Conservation (phyloP, 2,113 vertebrate genomes). For the Asarcornis scutulata region DNA sequence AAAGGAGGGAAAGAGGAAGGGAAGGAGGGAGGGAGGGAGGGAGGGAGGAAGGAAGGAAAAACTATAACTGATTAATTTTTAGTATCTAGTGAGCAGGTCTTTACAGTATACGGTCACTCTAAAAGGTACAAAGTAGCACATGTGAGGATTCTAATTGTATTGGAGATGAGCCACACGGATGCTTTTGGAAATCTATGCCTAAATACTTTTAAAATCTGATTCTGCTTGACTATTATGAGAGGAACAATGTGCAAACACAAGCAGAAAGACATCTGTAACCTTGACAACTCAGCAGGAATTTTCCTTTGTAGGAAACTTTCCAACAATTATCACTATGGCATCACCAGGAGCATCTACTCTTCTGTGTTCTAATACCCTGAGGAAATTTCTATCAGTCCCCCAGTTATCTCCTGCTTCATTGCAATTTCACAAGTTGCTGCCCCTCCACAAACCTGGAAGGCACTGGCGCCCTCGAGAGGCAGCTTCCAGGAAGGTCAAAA, state of each 20-base stretch:
- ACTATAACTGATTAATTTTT: neutral
- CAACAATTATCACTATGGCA: neutral
- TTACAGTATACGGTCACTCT: neutral
- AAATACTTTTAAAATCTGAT: neutral
- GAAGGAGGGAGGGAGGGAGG: neutral
- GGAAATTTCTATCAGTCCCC: neutral
- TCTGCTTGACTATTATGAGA: neutral
- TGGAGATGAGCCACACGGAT: accelerated
- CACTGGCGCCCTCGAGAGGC: neutral
- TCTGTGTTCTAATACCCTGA: neutral
- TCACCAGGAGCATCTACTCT: neutral
- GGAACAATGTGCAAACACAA: neutral
- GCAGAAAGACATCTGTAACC: neutral
- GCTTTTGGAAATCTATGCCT: neutral
- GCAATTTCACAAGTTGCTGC: neutral
- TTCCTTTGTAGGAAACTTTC: neutral
- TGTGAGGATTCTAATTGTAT: neutral
- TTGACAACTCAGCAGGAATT: neutral
- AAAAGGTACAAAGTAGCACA: neutral
- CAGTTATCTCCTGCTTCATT: neutral
- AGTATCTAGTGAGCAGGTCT: neutral
- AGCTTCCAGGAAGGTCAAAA: neutral
- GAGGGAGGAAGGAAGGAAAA: no score
- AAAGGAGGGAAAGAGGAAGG: no score
- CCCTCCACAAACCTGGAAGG: neutral